Evolutionary conservation across 1,140 invertebrate species (phyloP).

Genomic region (Scylla paramamosain): DNA sequence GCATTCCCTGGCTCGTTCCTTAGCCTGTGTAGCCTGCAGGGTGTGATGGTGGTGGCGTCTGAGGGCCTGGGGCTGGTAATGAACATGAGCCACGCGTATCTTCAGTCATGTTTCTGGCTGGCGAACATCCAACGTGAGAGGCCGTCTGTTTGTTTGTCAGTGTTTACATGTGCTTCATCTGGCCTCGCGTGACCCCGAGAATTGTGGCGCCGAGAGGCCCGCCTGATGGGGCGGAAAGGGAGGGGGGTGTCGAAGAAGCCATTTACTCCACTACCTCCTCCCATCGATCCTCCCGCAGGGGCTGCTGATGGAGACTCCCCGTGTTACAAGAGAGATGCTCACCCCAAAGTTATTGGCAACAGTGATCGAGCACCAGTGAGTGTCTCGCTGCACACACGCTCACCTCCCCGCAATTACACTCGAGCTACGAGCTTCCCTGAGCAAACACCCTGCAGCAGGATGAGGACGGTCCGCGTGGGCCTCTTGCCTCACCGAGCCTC

Average conservation of each 20-base stretch:
- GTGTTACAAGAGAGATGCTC: conserved; percentile 56
- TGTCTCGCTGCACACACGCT: conserved; percentile 49
- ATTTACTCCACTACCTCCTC: conserved; percentile 2
- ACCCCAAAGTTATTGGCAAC: conserved; percentile 55
- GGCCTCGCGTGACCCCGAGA: background rate
- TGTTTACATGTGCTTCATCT: background rate
- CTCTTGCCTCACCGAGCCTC: conserved; percentile 13
- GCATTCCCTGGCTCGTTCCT: background rate
- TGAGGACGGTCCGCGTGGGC: background rate
- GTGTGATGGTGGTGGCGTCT: background rate
- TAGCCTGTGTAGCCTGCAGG: background rate
- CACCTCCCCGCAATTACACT: conserved; percentile 57
- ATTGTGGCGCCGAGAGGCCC: background rate
- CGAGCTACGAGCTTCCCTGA: background rate
- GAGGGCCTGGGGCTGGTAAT: background rate
- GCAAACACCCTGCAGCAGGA: conserved; percentile 39
- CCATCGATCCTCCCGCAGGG: conserved; percentile 7
- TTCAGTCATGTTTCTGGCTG: background rate
- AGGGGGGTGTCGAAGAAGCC: conserved; percentile 9
- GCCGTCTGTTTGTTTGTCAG: conserved; percentile 1
- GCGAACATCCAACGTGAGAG: background rate
- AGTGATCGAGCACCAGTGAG: conserved; percentile 42
- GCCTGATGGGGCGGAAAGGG: background rate
- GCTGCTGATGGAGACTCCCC: conserved; percentile 39
- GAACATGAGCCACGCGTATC: conserved; percentile 8